These are phyloP conservation scores for Tetramorium simillimum DNA, from an alignment of 1,140 invertebrate species.

Conservation along the genomic window DNA sequence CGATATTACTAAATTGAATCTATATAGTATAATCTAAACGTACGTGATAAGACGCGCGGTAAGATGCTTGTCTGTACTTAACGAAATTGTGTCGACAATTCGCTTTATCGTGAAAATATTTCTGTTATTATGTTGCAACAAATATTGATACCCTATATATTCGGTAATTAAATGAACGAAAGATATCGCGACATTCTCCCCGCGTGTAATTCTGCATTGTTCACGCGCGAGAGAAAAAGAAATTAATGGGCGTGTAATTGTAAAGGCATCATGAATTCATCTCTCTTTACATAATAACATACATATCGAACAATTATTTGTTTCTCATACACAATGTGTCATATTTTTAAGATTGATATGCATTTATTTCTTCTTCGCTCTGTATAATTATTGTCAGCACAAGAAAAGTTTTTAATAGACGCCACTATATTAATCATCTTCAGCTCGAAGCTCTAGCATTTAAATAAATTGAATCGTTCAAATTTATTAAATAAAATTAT, in stretches of 20 bases:
- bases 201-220: not conserved
- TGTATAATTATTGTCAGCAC: not conserved
- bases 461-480: not conserved
- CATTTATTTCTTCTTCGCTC: not conserved
- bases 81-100: constrained; percentile 19
- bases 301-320: not conserved
- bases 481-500: not conserved
- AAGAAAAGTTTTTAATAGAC: not conserved
- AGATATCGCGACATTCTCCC: not conserved
- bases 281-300: not conserved
- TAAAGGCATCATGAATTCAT: not conserved
- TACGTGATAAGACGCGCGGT: constrained; percentile 21
- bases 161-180: not conserved
- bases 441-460: not conserved
- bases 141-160: constrained; percentile 7
- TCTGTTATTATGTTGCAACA: not conserved
- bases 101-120: constrained; percentile 9
- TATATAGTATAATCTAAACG: not conserved
- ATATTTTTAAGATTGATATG: not conserved
- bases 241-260: not conserved
- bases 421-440: not conserved
- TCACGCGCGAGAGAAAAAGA: not conserved
- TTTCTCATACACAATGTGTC: not conserved
- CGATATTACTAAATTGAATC: constrained; percentile 18
- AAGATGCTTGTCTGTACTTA: constrained; percentile 39